A percentile compares a stretch with the other conserved stretches of the same genome.
Conservation (phyloP, 1,140 invertebrate genomes). For the Drosophila novamexicana region DNA sequence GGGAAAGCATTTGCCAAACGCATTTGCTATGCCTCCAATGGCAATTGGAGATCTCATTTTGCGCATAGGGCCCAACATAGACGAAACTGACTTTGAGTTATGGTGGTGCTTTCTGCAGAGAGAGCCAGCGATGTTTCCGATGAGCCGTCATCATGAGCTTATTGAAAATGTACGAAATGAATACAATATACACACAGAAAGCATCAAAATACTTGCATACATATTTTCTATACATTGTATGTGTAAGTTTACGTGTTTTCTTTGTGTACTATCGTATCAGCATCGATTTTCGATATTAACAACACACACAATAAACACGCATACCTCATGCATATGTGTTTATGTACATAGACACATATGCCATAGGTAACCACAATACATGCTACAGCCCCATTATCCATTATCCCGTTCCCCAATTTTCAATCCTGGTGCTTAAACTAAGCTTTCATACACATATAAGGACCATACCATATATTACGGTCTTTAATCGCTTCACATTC, state of each 20-base stretch:
- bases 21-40: slow-evolving; percentile 13
- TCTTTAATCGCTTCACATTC: neutral
- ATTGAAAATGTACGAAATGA: slow-evolving; percentile 43
- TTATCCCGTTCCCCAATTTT: neutral
- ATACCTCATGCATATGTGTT: slow-evolving; percentile 3
- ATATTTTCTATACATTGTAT: slow-evolving; percentile 11
- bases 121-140: slow-evolving; percentile 72
- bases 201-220: slow-evolving; percentile 38
- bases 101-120: slow-evolving; percentile 84
- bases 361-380: neutral
- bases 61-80: slow-evolving; percentile 78
- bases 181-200: slow-evolving; percentile 75
- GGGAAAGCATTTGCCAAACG: slow-evolving; percentile 16
- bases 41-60: slow-evolving; percentile 28
- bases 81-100: slow-evolving; percentile 83
- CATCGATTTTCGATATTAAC: slow-evolving; percentile 56
- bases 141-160: slow-evolving; percentile 50
- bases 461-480: too few species aligned
- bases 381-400: slow-evolving; percentile 1
- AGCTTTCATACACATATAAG: neutral
- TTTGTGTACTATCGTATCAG: slow-evolving; percentile 72
- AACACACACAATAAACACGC: slow-evolving; percentile 15
- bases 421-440: neutral
- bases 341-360: neutral
- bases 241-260: slow-evolving; percentile 46